These are phyloP conservation scores for Silurus lanzhouensis DNA, from an alignment of 2,797 vertebrate species.

Conservation along the genomic window DNA sequence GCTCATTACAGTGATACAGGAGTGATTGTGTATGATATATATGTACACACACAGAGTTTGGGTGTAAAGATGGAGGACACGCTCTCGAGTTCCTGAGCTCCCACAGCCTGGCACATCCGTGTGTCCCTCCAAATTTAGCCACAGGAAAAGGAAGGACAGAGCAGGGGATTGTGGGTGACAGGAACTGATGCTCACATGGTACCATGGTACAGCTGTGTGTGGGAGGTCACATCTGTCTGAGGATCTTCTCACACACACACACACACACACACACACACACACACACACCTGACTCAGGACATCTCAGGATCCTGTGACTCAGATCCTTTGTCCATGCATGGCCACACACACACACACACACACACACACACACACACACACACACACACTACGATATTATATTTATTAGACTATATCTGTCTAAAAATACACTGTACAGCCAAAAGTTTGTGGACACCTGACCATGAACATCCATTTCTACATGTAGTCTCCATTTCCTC, in stretches of 20 bases:
- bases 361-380: neutral
- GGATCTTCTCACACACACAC: constrained; percentile 15
- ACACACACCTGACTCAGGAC: constrained; percentile 19
- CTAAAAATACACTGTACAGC: no score
- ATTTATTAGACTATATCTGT: neutral
- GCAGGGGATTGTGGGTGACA: constrained; percentile 45
- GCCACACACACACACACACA: constrained; percentile 1
- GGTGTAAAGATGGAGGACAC: neutral
- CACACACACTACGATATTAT: neutral
- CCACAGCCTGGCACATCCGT: constrained; percentile 40
- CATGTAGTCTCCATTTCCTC: no score
- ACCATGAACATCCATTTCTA: no score
- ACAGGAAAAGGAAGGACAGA: constrained; percentile 51
- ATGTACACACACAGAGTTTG: neutral
- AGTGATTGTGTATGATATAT: no score
- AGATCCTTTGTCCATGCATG: constrained; percentile 11
- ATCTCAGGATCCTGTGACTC: constrained; percentile 45
- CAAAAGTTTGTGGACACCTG: no score
- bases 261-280: constrained; percentile 25
- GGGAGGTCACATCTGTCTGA: constrained; percentile 42
- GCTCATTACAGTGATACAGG: no score
- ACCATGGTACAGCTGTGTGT: constrained; percentile 41
- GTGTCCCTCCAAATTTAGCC: constrained; percentile 41
- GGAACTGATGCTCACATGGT: constrained; percentile 44
- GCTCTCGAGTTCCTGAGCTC: constrained; percentile 3